Conservation (phyloP, 2,888 invertebrate species). For the Criorhina ranunculi region DNA sequence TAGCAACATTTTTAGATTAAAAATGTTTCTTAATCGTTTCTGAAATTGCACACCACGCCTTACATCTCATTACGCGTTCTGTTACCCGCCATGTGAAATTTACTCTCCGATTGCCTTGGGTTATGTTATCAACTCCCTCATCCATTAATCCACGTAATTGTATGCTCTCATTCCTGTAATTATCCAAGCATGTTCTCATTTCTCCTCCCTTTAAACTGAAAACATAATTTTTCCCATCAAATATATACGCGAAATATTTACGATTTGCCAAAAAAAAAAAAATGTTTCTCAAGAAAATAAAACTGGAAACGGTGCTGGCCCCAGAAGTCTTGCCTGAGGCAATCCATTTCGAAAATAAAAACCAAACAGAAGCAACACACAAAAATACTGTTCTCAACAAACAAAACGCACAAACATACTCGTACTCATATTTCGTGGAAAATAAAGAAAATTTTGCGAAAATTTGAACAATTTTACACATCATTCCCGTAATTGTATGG, state of each 20-base stretch:
- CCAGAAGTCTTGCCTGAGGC: conserved; percentile 59
- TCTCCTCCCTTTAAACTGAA: not conserved
- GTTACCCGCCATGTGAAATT: conserved; percentile 16
- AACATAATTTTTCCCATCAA: conserved; percentile 55
- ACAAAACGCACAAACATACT: conserved; percentile 5
- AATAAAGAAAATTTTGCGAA: conserved; percentile 30
- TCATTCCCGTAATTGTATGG: conserved; percentile 31
- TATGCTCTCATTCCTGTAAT: conserved; percentile 53
- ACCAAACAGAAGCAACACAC: conserved; percentile 1
- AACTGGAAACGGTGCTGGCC: conserved; percentile 53
- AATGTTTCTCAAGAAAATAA: conserved; percentile 16
- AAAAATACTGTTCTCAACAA: conserved; percentile 26
- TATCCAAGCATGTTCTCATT: conserved; percentile 52
- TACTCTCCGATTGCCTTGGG: conserved; percentile 42
- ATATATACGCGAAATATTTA: conserved; percentile 15
- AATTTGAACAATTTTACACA: conserved; percentile 34
- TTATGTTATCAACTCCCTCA: conserved; percentile 61
- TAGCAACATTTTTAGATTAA: no score
- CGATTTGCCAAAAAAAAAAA: conserved; percentile 38
- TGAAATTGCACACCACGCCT: no score
- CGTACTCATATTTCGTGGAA: not conserved
- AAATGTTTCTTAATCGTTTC: no score
- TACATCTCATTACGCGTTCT: no score
- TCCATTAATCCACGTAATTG: conserved; percentile 67
- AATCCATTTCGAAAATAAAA: conserved; percentile 33